These are phyloP conservation scores for Octopus sinensis DNA, from an alignment of 1,140 invertebrate genomes.

Conservation along the genomic window DNA sequence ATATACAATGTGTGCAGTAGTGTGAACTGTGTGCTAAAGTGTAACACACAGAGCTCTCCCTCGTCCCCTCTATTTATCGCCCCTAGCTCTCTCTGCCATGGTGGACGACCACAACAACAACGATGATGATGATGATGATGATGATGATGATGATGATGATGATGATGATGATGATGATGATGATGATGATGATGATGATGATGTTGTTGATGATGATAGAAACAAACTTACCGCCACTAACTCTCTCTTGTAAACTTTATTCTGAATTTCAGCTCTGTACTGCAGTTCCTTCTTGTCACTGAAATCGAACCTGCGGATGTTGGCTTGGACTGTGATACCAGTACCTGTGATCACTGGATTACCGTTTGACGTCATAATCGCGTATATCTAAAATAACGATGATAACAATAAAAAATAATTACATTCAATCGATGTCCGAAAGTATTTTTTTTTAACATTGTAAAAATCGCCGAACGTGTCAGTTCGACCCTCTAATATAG, in stretches of 20 bases:
- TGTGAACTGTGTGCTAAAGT: too few species aligned
- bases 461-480: too few species aligned
- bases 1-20: too few species aligned
- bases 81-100: not conserved
- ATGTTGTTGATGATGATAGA: conserved; percentile 13
- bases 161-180: conserved; percentile 24
- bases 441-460: too few species aligned
- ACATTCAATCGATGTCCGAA: too few species aligned
- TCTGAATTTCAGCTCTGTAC: conserved; percentile 85
- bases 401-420: not conserved
- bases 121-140: conserved; percentile 19
- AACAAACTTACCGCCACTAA: conserved; percentile 64
- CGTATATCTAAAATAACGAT: conserved; percentile 55
- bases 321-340: conserved; percentile 82
- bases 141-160: conserved; percentile 24
- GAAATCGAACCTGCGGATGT: conserved; percentile 67
- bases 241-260: conserved; percentile 81
- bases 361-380: conserved; percentile 60
- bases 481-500: too few species aligned
- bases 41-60: too few species aligned
- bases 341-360: conserved; percentile 82
- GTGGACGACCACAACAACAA: conserved; percentile 7
- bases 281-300: conserved; percentile 70
- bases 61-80: too few species aligned
- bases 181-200: conserved; percentile 23